Conservation (phyloP, 2,113 vertebrate species). For the Atrichornis clamosus region DNA sequence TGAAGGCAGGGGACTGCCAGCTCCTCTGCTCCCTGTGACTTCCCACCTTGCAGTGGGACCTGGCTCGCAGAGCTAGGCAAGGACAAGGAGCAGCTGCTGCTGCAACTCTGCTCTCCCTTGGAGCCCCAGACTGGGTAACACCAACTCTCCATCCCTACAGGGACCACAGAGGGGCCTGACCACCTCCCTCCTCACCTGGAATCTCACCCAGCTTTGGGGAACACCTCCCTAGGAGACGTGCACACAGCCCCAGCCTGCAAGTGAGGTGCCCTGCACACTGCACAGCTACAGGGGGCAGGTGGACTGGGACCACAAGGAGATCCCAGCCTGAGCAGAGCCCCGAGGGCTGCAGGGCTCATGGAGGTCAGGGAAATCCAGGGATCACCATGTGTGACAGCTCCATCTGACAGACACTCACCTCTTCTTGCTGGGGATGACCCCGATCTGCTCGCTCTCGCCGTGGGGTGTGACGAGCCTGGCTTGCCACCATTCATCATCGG, state of each 20-base stretch:
- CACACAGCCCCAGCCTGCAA: background rate
- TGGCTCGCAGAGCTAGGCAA: background rate
- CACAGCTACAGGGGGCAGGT: background rate
- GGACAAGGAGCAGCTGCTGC: background rate
- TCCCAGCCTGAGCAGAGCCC: background rate
- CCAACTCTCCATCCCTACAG: background rate
- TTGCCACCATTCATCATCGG: conserved; percentile 99
- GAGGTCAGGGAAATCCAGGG: background rate
- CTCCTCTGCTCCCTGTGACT: background rate
- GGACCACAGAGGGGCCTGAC: background rate
- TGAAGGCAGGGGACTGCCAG: background rate
- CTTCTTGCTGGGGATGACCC: conserved; percentile 99
- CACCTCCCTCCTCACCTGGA: background rate
- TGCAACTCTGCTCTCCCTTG: background rate
- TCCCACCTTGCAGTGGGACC: background rate
- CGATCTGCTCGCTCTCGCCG: conserved; percentile 97
- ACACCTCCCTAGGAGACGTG: background rate
- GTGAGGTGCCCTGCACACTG: fast-evolving
- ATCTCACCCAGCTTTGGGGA: background rate
- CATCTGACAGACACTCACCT: conserved; percentile 70
- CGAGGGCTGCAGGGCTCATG: fast-evolving
- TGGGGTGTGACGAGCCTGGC: conserved; percentile 94
- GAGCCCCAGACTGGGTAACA: background rate
- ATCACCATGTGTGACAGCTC: fast-evolving
- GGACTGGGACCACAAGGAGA: background rate